Conservation (phyloP, 2,113 vertebrate species). For the Sarotherodon lohbergeri region DNA sequence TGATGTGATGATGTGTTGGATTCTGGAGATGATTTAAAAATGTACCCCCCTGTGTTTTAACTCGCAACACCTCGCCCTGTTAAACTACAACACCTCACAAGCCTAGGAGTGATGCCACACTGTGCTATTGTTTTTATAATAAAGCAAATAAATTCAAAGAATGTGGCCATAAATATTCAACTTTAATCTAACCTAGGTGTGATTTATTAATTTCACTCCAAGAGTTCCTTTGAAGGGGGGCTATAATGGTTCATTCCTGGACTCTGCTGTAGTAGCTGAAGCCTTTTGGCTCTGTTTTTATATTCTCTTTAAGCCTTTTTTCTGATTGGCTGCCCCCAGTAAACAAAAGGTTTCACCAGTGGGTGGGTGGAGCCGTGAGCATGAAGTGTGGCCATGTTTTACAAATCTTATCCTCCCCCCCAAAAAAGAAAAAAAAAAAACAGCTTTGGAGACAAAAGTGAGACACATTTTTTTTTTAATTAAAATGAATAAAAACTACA, state of each 20-base stretch:
- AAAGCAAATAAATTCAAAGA: slow-evolving; percentile 8
- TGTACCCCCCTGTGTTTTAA: background rate
- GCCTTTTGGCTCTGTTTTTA: background rate
- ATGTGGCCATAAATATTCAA: slow-evolving; percentile 6
- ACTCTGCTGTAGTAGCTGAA: background rate
- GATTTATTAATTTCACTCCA: background rate
- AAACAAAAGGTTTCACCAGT: background rate
- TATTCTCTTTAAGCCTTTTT: background rate
- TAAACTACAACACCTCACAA: slow-evolving; percentile 14
- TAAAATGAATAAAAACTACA: slow-evolving; percentile 81
- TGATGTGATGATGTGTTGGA: slow-evolving; percentile 3
- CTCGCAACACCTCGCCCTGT: slow-evolving; percentile 11
- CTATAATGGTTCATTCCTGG: background rate
- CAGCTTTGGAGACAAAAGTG: slow-evolving; percentile 1
- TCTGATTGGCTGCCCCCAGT: accelerated
- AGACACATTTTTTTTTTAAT: slow-evolving; percentile 69
- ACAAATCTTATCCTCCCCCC: background rate
- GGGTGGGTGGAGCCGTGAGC: accelerated
- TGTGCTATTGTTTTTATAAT: slow-evolving; percentile 19
- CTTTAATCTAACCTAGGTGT: background rate
- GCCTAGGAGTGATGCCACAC: background rate
- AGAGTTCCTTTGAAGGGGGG: background rate
- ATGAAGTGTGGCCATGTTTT: background rate
- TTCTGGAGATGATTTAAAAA: background rate
- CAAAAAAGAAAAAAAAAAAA: background rate